Evolutionary conservation across 2,797 vertebrate genomes (phyloP).

Genomic region (Fistularia commersonii): DNA sequence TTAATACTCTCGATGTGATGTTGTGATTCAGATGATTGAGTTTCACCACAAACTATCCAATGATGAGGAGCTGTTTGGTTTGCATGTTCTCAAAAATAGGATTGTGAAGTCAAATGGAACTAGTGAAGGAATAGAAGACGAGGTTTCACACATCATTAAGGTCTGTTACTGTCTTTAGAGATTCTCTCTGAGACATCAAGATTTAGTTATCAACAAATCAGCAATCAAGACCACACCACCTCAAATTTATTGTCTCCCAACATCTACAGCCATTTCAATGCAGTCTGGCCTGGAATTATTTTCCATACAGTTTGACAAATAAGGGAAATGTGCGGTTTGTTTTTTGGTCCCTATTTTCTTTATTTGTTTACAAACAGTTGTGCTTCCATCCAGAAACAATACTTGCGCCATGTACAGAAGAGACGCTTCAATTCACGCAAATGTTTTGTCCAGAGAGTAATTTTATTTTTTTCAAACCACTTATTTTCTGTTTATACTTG

Average conservation of each 20-base stretch:
- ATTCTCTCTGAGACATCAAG: slow-evolving; percentile 11
- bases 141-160: neutral
- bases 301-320: no score
- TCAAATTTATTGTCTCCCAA: no score
- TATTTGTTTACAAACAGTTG: slow-evolving; percentile 9
- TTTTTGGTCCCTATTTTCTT: neutral
- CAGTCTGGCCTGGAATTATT: slow-evolving; percentile 2
- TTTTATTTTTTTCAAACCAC: no score
- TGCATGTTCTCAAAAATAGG: no score
- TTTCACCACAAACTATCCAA: no score
- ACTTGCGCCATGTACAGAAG: neutral
- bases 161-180: neutral
- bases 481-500: no score
- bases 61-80: no score
- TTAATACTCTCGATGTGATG: no score
- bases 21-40: no score
- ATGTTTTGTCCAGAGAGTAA: neutral
- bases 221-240: neutral
- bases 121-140: no score
- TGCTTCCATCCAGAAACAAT: slow-evolving; percentile 32
- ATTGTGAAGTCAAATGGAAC: no score
- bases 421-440: neutral
- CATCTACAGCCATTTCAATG: slow-evolving; percentile 40
- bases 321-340: neutral
- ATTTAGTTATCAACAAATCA: no score